Evolutionary conservation across 2,113 vertebrate genomes (phyloP).

Genomic region (Corydoras sp.): DNA sequence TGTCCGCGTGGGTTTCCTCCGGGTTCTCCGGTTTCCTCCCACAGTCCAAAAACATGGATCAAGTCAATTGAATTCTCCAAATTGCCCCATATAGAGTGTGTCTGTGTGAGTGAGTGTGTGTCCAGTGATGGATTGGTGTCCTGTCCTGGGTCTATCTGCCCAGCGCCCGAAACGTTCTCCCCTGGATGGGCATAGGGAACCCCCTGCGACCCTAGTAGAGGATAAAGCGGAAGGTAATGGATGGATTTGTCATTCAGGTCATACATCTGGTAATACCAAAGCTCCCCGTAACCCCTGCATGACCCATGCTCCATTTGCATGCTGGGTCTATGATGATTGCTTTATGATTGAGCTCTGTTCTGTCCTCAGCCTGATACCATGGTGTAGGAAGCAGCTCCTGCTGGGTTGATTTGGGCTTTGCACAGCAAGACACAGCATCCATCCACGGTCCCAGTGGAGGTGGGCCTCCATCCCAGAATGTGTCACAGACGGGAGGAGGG

Average conservation of each 20-base stretch:
- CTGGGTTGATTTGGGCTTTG: conserved; percentile 36
- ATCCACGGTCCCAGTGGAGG: conserved; percentile 2
- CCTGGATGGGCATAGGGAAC: no score
- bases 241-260: conserved; percentile 44
- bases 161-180: no score
- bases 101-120: no score
- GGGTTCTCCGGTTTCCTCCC: no score
- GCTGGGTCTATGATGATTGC: conserved; percentile 13
- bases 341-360: conserved; percentile 28
- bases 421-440: conserved; percentile 34
- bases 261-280: conserved; percentile 31
- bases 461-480: conserved; percentile 48
- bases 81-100: no score
- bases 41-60: no score
- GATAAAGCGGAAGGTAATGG: not conserved
- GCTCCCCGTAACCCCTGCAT: conserved; percentile 22
- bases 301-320: conserved; percentile 19
- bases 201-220: no score
- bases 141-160: no score
- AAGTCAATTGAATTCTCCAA: no score
- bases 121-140: no score
- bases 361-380: conserved; percentile 22
- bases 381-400: conserved; percentile 24
- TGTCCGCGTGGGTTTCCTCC: no score
- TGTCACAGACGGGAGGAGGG: conserved; percentile 38